These are phyloP conservation scores for Plebejus melissa DNA, from an alignment of 2,888 invertebrate genomes.

Conservation along the genomic window DNA sequence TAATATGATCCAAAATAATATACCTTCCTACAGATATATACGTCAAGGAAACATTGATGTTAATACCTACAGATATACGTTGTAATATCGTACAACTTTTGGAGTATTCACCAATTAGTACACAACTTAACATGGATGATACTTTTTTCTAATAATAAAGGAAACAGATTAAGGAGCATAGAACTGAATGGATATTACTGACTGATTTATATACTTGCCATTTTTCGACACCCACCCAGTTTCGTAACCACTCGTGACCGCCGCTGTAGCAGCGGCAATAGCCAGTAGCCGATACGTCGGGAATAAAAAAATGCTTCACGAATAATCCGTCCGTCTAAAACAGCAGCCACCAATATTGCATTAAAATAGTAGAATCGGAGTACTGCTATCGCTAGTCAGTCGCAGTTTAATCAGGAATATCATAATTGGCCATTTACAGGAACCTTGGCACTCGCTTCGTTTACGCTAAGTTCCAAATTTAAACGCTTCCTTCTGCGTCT, in stretches of 20 bases:
- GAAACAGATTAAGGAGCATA: neutral
- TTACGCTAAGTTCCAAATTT: conserved; percentile 53
- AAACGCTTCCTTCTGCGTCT: conserved; percentile 51
- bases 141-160: neutral
- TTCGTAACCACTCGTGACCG: neutral
- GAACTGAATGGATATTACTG: neutral
- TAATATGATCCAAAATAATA: neutral
- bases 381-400: neutral
- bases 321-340: neutral
- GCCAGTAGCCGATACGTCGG: too few relatives aligned
- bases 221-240: neutral
- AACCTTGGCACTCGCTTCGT: conserved; percentile 53
- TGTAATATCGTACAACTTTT: neutral
- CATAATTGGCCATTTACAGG: conserved; percentile 39
- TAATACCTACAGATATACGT: too few relatives aligned
- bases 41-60: neutral
- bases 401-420: neutral
- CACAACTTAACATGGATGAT: neutral
- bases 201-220: too few relatives aligned
- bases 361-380: neutral
- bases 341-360: neutral
- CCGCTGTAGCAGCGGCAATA: too few relatives aligned
- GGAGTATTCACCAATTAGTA: neutral
- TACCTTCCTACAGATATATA: neutral
- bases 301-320: neutral